Evolutionary conservation across 1,140 invertebrate species (phyloP), one percentile per base, ranked within the genome.

Genomic region (Hylaeus anthracinus): DNA sequence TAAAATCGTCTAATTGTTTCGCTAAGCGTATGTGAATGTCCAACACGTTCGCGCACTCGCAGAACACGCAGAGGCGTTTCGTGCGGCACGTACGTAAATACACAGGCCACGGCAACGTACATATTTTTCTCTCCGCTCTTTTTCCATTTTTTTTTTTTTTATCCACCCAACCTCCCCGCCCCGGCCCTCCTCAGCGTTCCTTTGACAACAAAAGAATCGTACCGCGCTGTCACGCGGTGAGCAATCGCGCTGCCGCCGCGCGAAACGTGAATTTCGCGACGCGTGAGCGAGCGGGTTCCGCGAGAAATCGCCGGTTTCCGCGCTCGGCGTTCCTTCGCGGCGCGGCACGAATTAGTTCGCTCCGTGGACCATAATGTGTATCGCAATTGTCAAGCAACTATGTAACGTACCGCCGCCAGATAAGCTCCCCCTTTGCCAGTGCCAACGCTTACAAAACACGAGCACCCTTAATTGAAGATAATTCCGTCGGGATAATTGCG

Each of bases 1-100:
- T 93, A 93, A 93, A 92, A 93, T 93, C 93, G 91, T 89, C 90
- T 92, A 93, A 93, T 93, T 93, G 93, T 93, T 92, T 93, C 89
- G 90, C 91, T 93, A 93, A 93, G 91, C 91, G 92, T 93, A 92
- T 91, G 92, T 90, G 92, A 92, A 88, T 92, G 89, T 91, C 90
- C 91, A 89, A 89, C 86, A 83, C 85, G 75, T 41, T 39, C 63
- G 72, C 79, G 53, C 73, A 60, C 60, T 60, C 72, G 43, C 83
- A 56, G 65, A 51, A 78, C 74, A 76, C 76, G 64, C 80, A 72
- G 60, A 43, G 67, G 61, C 67, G 48, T 86, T 82, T 76, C 85
- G 79, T 82, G 85, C 78, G 64, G 65, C 71, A 73, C 73, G 80
- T 81, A 56, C 39, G 26, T 69, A 51, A 14, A 56, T 51, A 51